Conservation (phyloP, 2,113 vertebrate species). For the Ardeotis arabs region DNA sequence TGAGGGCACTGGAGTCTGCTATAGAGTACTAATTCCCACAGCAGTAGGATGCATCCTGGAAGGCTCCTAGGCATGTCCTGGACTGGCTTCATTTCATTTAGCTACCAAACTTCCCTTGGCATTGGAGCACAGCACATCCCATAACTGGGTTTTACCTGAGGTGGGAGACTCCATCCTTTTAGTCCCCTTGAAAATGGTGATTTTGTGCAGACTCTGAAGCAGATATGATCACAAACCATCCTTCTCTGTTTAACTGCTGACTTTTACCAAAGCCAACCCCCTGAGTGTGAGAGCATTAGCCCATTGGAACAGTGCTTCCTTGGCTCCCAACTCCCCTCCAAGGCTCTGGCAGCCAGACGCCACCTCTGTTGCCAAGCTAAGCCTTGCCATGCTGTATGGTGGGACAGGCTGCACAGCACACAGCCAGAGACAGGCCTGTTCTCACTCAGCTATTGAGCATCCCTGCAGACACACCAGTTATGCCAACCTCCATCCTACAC, state of each 20-base stretch:
- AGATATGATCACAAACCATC: background rate
- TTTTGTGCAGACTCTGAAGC: background rate
- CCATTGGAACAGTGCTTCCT: background rate
- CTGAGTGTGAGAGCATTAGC: background rate
- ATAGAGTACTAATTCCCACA: background rate
- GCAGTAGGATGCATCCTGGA: background rate
- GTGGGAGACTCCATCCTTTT: background rate
- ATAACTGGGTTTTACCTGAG: background rate
- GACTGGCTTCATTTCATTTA: background rate
- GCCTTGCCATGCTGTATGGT: slow-evolving; percentile 22
- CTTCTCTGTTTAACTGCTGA: background rate
- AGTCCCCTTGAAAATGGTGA: background rate
- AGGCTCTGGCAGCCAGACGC: background rate
- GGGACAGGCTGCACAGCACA: background rate
- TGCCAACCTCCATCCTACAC: background rate
- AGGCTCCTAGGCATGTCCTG: background rate
- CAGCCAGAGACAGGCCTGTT: background rate
- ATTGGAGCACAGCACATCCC: background rate
- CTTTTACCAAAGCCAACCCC: background rate
- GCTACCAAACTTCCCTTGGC: background rate
- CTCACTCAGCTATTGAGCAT: slow-evolving; percentile 18
- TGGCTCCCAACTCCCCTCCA: background rate
- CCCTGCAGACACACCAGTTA: background rate
- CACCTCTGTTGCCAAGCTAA: slow-evolving; percentile 38
- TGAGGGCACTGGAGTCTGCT: background rate